Base-by-base conservation (phyloP, 2,113 vertebrate genomes). In the Oostethus manadensis region DNA sequence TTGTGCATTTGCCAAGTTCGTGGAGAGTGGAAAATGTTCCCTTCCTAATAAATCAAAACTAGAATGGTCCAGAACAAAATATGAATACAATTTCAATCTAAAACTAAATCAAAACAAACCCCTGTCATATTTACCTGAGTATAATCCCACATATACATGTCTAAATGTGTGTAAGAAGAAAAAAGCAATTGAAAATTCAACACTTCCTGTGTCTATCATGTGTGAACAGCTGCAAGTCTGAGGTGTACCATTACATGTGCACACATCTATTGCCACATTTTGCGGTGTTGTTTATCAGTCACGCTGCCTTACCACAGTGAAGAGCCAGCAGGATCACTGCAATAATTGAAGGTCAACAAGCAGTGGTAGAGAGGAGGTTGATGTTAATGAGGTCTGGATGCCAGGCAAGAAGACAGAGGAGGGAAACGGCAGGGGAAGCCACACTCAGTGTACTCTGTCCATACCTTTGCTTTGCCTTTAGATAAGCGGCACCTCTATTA, bases 281-380 rank as follows among this genome's bases (percentile, higher is more conserved):
- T 42, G 56, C 51, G 7, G 72, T 51, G 73, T 72, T 76, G 66
- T 80, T 77, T 73, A 79, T 77, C 71, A 66, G 69, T 59, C 66
- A 58, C 49, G 58, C 55, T 66, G 68, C 74, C 59, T 83, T 72
- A 76, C 84, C 85, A 80, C 78, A 53, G 86, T 59, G 78, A 82
- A 71, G 59, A 84, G 72, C 74, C 89, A 90, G 89, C 86, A 80
- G 89, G 87, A 81, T 85, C 78, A 80, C 83, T 76, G 77, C 68
- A 84, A 81, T 88, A 90, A 88, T 89, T 89, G 88, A 90, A 90
- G 89, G 89, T 90, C 88, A 89, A 78, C 76, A 76, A 84, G 72
- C 79, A 45, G 74, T 67, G 70, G 66, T 16, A 67, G 76, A 84
- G 81, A 73, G 66, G 71, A 74, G 75, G 73, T 65, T 65, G 35